Evolutionary conservation across 1,140 invertebrate genomes (phyloP).

Genomic region (Listronotus bonariensis): DNA sequence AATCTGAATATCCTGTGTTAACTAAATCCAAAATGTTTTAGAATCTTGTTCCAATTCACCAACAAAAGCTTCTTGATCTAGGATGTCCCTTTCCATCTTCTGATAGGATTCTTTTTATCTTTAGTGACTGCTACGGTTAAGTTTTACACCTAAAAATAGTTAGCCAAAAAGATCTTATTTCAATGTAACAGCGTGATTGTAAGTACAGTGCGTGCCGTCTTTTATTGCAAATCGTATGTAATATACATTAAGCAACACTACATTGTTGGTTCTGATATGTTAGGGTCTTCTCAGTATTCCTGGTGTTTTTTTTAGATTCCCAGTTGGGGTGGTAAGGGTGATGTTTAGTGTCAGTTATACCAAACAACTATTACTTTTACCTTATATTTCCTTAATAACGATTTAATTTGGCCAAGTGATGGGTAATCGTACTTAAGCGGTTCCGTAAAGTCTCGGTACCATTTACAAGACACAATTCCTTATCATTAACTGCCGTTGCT

Average conservation of each 20-base stretch:
- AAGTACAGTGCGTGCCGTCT: too few relatives aligned
- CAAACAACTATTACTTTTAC: constrained; percentile 24
- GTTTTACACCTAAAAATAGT: constrained; percentile 58
- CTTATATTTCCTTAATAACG: constrained; percentile 61
- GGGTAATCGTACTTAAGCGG: constrained; percentile 65
- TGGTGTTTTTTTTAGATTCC: too few relatives aligned
- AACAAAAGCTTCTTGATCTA: constrained; percentile 62
- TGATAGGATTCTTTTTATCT: constrained; percentile 60
- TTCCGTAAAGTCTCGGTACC: constrained; percentile 60
- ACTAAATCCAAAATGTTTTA: constrained; percentile 66
- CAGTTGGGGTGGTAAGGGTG: too few relatives aligned
- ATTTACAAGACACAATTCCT: constrained; percentile 62
- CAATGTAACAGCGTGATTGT: too few relatives aligned
- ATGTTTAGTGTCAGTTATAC: too few relatives aligned
- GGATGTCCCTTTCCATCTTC: constrained; percentile 58
- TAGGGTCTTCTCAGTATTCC: too few relatives aligned
- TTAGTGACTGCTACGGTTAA: constrained; percentile 64
- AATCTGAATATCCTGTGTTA: constrained; percentile 44
- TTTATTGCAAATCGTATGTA: too few relatives aligned
- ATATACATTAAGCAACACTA: too few relatives aligned
- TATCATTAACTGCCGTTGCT: constrained; percentile 44
- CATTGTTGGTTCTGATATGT: too few relatives aligned
- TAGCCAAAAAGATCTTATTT: too few relatives aligned
- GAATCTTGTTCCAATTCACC: constrained; percentile 63
- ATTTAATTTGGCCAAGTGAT: constrained; percentile 64